Base-by-base conservation (phyloP, 2,888 invertebrate species). In the Eudasyphora cyanicolor region DNA sequence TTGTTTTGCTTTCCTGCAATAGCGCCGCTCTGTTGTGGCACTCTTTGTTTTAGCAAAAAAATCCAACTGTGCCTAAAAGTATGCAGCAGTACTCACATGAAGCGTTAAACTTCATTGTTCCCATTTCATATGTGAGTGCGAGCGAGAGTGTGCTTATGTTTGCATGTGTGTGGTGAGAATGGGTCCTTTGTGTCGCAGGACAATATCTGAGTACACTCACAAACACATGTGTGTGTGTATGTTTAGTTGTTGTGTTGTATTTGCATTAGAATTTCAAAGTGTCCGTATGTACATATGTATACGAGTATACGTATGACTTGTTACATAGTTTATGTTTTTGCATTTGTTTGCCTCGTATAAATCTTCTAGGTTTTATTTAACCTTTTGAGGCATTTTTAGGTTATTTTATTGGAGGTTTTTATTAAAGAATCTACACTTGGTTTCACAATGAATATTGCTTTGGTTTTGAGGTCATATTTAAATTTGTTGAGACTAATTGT, bases 51-150 rank as follows among this genome's bases (percentile, higher is more conserved):
- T n/a, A n/a, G 17, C 17, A 27, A 51, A 32, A 57, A 60, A 64
- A n/a, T 7, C n/a, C n/a, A 74, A 73, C 32, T 62, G 64, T 54
- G 78, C 81, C 84, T 79, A 29, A 73, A 78, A 49, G 76, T 76
- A 81, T 81, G 76, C 81, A 76, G 74, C 51, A 71, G n/a, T 12
- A 42, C 67, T 67, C 27, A 81, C 32, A 49, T 78, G 67, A 54
- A 76, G 60, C 73, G 24, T 14, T 32, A 79, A 79, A 73, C 27
- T 79, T 21, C 57, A n/a, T 42, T 17, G 35, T 21, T 62, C 24
- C 49, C 54, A 35, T 60, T 70, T 60, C 70, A 14, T 21, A 14
- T 19, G 45, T 35, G 51, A 57, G 64, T 29, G 60, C 51, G 71
- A n/a, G 6, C 8, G 38, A 71, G 42, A 69, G 54, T 19, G 54